A percentile compares a stretch with the other conserved stretches of the same genome.
Conservation (phyloP, 1,140 invertebrate genomes). For the Hycleus phaleratus region DNA sequence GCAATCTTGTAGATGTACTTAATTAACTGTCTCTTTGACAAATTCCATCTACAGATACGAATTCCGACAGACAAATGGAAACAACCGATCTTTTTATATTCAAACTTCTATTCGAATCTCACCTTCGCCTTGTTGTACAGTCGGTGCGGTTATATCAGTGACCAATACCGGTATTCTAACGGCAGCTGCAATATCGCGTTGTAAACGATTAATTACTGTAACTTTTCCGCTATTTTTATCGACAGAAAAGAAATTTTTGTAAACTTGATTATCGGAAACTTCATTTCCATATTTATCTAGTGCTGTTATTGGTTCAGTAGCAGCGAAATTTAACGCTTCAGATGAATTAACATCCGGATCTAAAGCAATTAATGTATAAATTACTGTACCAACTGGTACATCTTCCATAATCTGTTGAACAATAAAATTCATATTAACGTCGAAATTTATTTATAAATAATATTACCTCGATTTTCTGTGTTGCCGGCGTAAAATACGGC, state of each 20-base stretch:
- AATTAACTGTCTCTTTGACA: no score
- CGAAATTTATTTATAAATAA: background rate
- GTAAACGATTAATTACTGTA: conserved; percentile 54
- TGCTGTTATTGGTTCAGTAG: conserved; percentile 62
- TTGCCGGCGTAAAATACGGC: conserved; percentile 74
- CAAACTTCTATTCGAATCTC: background rate
- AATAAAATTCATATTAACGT: background rate
- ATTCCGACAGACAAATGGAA: background rate
- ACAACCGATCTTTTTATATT: background rate
- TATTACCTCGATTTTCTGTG: conserved; percentile 70
- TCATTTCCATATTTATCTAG: conserved; percentile 76
- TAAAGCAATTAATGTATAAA: conserved; percentile 65
- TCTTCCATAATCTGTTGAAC: conserved; percentile 58
- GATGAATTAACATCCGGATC: conserved; percentile 72
- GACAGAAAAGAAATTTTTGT: conserved; percentile 66
- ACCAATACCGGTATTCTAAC: conserved; percentile 71
- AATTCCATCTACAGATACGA: background rate
- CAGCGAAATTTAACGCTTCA: conserved; percentile 62
- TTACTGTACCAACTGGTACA: conserved; percentile 60
- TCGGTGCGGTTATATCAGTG: conserved; percentile 69
- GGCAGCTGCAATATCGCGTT: conserved; percentile 63
- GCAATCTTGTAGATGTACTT: no score
- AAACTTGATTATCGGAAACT: conserved; percentile 50
- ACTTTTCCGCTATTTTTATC: conserved; percentile 63
- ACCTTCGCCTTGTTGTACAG: conserved; percentile 70